phyloP scores from a whole-genome alignment of 2,113 vertebrate species.

The Chitala chitala region DNA sequence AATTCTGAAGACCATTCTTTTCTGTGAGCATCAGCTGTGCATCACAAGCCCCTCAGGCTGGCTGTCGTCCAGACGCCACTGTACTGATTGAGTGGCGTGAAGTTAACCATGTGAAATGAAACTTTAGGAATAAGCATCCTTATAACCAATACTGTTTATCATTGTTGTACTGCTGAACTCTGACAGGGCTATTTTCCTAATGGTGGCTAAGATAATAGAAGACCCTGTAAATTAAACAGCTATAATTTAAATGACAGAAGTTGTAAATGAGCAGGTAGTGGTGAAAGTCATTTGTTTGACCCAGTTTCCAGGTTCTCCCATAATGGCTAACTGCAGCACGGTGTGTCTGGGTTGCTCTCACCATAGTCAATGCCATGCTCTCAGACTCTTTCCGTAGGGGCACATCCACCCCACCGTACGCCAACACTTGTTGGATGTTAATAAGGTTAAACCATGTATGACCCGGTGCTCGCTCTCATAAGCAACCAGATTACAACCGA shows the following conservation, averaged over 20 bases:
- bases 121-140: background rate
- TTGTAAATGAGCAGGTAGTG: background rate
- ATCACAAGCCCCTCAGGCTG: background rate
- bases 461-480: background rate
- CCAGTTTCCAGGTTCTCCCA: background rate
- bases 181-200: background rate
- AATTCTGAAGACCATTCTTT: background rate
- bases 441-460: background rate
- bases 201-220: background rate
- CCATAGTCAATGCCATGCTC: background rate
- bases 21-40: slow-evolving; percentile 16
- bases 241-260: background rate
- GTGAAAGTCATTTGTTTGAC: background rate
- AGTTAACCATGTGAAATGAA: slow-evolving; percentile 2
- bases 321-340: background rate
- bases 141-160: background rate
- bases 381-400: background rate
- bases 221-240: too few relatives aligned
- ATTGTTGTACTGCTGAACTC: background rate
- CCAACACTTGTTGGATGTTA: background rate
- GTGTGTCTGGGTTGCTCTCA: background rate
- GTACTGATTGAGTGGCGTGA: slow-evolving; percentile 11
- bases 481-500: background rate
- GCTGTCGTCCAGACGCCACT: slow-evolving; percentile 35
- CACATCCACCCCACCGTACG: background rate